Conservation (phyloP, 2,113 vertebrate genomes). For the Sinocyclocheilus grahami region DNA sequence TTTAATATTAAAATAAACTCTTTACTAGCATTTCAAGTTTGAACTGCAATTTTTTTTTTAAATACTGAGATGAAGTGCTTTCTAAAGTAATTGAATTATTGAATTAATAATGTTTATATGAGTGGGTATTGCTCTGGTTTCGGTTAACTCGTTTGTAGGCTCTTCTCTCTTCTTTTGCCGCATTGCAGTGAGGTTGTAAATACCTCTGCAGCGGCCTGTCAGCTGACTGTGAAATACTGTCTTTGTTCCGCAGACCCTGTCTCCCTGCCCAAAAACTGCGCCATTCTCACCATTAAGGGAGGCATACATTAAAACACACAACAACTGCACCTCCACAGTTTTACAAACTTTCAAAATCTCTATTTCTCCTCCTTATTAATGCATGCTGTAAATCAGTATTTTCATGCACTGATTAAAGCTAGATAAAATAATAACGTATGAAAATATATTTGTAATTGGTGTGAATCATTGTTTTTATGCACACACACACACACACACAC, state of each 20-base stretch:
- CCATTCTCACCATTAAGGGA: constrained; percentile 47
- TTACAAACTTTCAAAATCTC: neutral
- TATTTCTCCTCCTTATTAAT: too few relatives aligned
- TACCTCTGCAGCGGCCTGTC: constrained; percentile 99
- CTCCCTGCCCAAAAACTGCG: constrained; percentile 50
- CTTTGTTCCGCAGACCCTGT: constrained; percentile 86
- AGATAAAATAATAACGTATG: neutral
- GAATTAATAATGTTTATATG: neutral
- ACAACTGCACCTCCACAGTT: neutral
- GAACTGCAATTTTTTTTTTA: too few relatives aligned
- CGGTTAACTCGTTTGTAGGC: constrained; percentile 40
- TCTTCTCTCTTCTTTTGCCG: constrained; percentile 78
- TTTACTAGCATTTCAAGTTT: neutral
- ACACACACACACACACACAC: neutral
- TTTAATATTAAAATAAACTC: neutral
- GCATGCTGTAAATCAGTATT: too few relatives aligned
- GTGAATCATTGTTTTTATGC: neutral
- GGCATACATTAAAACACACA: constrained; percentile 12
- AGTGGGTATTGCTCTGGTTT: neutral
- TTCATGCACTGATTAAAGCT: neutral
- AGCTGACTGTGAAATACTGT: constrained; percentile 96
- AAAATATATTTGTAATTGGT: neutral
- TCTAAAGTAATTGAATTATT: neutral
- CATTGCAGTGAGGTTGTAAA: constrained; percentile 98
- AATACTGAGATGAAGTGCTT: too few relatives aligned